phyloP scores from a whole-genome alignment of 2,888 invertebrate species.

The Pediacus dermestoides region DNA sequence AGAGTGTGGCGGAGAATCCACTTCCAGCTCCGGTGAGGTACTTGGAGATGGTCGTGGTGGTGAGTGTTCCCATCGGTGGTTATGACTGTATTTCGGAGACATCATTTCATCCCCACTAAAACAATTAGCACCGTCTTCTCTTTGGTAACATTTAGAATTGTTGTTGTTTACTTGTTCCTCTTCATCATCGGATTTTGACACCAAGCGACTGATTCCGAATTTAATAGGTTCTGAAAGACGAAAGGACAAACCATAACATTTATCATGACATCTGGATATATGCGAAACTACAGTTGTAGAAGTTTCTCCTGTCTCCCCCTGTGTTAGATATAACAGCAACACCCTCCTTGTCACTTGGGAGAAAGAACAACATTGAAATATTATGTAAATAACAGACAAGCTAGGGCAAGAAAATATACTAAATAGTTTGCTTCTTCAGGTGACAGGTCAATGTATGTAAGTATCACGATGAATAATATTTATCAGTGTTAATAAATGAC shows the following conservation, averaged over 20 bases:
- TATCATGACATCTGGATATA: background rate
- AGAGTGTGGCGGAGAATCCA: conserved; percentile 67
- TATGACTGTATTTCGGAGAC: conserved; percentile 40
- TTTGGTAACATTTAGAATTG: conserved; percentile 45
- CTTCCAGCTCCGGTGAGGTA: conserved; percentile 71
- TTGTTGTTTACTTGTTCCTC: conserved; percentile 60
- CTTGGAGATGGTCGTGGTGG: conserved; percentile 45
- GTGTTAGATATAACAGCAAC: background rate
- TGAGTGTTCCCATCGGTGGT: conserved; percentile 40
- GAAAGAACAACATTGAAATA: conserved; percentile 29
- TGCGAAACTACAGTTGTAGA: too few species aligned
- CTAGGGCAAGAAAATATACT: conserved; percentile 20
- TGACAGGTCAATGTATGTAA: conserved; percentile 24
- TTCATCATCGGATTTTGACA: conserved; percentile 60
- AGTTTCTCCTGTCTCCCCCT: conserved; percentile 10
- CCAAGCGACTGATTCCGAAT: conserved; percentile 78
- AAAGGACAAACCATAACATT: background rate
- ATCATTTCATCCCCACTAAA: conserved; percentile 55
- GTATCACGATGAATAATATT: conserved; percentile 10
- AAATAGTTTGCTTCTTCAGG: conserved; percentile 26
- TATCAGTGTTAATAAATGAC: conserved; percentile 20
- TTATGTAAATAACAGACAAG: conserved; percentile 31
- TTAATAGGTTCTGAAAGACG: conserved; percentile 79
- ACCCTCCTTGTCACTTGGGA: conserved; percentile 24
- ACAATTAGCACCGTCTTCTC: conserved; percentile 54